A percentile compares a stretch with the other conserved stretches of the same genome.
Conservation (phyloP, 2,113 vertebrate genomes). For the Rhinogobius similis region DNA sequence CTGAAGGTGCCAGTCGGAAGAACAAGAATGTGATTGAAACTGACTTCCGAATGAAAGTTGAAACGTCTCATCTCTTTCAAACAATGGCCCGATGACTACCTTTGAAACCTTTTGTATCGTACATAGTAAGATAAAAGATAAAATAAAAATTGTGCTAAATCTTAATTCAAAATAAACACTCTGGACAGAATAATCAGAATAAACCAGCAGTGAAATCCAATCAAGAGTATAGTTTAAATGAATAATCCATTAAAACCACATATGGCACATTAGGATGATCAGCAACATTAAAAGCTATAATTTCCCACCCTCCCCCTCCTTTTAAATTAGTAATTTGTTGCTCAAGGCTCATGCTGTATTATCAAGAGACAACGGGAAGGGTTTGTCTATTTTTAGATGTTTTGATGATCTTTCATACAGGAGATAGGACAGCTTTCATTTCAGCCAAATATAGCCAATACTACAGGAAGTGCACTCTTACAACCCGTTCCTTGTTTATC, state of each 20-base stretch:
- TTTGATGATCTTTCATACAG: constrained; percentile 3
- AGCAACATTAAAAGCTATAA: neutral
- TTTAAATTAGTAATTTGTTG: constrained; percentile 5
- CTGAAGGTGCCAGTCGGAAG: too few relatives aligned
- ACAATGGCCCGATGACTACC: too few relatives aligned
- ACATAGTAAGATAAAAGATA: neutral
- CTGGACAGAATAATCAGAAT: neutral
- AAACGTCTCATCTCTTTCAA: too few relatives aligned
- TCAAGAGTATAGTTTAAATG: too few relatives aligned
- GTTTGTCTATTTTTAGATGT: constrained; percentile 3
- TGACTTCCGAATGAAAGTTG: too few relatives aligned
- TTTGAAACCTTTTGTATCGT: neutral
- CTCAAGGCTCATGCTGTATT: constrained; percentile 2
- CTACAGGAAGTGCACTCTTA: neutral
- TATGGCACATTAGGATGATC: neutral
- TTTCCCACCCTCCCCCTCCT: neutral
- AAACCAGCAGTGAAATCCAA: neutral
- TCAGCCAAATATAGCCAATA: constrained; percentile 1
- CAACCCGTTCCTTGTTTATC: neutral
- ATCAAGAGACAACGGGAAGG: neutral
- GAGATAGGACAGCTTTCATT: neutral
- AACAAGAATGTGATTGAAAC: too few relatives aligned
- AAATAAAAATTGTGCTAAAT: neutral
- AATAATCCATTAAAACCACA: too few relatives aligned
- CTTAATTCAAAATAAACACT: neutral